Evolutionary conservation across 1,140 invertebrate species (phyloP).

Genomic region (Ericerus pela): DNA sequence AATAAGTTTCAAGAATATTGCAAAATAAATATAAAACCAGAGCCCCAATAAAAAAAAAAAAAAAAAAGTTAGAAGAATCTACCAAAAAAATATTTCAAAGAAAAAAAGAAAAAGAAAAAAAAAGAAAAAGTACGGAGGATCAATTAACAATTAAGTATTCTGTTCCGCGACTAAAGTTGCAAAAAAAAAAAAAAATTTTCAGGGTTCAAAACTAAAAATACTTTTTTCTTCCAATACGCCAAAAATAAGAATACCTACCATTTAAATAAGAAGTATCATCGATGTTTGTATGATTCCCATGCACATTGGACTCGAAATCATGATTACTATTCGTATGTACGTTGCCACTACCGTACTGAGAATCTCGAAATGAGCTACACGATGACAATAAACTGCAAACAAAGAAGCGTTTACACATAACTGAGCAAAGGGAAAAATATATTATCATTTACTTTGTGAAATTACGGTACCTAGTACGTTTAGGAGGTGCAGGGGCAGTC

Average conservation of each 20-base stretch:
- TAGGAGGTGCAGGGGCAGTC: constrained; percentile 85
- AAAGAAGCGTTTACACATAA: constrained; percentile 16
- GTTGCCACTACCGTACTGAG: constrained; percentile 32
- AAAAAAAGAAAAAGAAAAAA: too few species aligned
- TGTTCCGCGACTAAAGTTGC: background rate
- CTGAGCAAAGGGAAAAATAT: background rate
- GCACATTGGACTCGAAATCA: constrained; percentile 3
- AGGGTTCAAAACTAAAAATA: background rate
- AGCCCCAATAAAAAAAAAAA: too few species aligned
- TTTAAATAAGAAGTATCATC: constrained; percentile 15
- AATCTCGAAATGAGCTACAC: constrained; percentile 68
- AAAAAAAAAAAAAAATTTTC: constrained; percentile 3
- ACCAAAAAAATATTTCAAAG: too few species aligned
- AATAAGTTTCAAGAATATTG: too few species aligned
- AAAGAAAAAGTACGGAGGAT: too few species aligned
- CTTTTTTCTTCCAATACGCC: constrained; percentile 5
- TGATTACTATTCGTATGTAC: constrained; percentile 25
- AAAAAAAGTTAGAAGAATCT: too few species aligned
- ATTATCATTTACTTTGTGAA: constrained; percentile 4
- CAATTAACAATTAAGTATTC: too few species aligned
- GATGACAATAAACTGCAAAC: constrained; percentile 57
- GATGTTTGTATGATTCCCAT: background rate
- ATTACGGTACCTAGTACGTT: constrained; percentile 65
- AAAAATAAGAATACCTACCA: constrained; percentile 11
- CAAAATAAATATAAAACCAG: too few species aligned